Percentiles rank a stretch among this genome's conserved stretches.
These are phyloP conservation scores for Panurus biarmicus DNA, from an alignment of 2,113 vertebrate species.

Conservation along the genomic window DNA sequence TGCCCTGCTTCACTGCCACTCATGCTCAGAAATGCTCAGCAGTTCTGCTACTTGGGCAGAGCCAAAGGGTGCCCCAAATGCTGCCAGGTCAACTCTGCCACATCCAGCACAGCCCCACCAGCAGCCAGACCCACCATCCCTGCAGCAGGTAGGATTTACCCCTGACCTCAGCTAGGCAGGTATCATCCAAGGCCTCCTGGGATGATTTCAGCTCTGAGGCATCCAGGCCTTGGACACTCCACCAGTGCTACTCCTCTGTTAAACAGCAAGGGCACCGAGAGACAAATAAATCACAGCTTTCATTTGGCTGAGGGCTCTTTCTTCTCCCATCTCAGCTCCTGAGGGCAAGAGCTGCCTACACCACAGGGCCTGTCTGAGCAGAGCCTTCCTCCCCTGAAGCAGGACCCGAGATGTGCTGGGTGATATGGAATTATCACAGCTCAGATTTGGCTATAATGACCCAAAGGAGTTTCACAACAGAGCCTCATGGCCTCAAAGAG, in stretches of 20 bases:
- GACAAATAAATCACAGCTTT: not conserved
- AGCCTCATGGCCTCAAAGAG: not conserved
- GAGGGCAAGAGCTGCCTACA: not conserved
- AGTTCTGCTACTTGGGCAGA: not conserved
- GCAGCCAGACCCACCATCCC: not conserved
- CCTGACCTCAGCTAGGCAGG: not conserved
- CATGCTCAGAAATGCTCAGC: no score
- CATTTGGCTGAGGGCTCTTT: not conserved
- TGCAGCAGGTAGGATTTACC: not conserved
- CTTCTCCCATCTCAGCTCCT: not conserved
- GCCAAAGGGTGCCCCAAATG: not conserved
- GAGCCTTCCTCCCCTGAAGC: not conserved
- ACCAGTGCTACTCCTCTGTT: not conserved
- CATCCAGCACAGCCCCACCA: not conserved
- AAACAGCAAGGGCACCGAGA: not conserved
- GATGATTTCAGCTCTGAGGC: not conserved
- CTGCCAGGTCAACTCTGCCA: not conserved
- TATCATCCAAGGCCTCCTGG: not conserved
- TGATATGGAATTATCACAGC: not conserved
- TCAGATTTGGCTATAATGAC: not conserved
- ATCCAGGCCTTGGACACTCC: not conserved
- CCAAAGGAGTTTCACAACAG: constrained; percentile 4
- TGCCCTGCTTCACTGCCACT: not conserved
- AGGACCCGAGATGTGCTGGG: not conserved
- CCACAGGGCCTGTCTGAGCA: not conserved